Percentiles rank a stretch among this genome's conserved stretches.
Evolutionary conservation across 2,797 vertebrate genomes (phyloP).

Genomic region (Artibeus lituratus): DNA sequence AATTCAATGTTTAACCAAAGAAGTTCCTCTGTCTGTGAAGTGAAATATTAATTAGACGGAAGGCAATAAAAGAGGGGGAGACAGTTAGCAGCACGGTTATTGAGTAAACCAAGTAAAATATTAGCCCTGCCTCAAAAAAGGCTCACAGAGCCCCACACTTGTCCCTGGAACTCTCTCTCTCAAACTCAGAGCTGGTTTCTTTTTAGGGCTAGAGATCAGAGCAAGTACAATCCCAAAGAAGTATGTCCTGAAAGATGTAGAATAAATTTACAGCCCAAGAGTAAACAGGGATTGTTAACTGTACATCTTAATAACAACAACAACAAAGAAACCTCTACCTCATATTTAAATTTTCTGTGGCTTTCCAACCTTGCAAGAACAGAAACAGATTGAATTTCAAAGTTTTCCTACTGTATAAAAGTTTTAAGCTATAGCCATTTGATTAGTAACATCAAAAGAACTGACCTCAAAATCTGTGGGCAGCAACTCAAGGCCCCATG

Average conservation of each 20-base stretch:
- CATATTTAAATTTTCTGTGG: neutral
- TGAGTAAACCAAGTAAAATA: neutral
- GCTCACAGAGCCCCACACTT: neutral
- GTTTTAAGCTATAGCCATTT: neutral
- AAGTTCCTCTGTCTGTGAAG: conserved; percentile 14
- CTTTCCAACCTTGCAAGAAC: conserved; percentile 22
- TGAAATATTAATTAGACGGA: neutral
- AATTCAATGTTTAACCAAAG: conserved; percentile 31
- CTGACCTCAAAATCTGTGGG: neutral
- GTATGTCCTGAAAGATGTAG: neutral
- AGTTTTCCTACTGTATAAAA: neutral
- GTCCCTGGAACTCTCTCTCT: neutral
- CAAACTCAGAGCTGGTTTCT: neutral
- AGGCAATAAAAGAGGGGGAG: neutral
- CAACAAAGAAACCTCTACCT: neutral
- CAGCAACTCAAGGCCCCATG: neutral
- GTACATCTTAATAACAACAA: neutral
- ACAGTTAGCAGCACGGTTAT: neutral
- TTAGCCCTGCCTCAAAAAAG: neutral
- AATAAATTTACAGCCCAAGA: neutral
- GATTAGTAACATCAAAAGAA: neutral
- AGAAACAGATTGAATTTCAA: neutral
- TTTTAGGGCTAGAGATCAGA: neutral
- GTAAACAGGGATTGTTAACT: neutral
- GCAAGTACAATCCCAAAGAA: neutral